These are phyloP conservation scores for Fratercula arctica DNA, from an alignment of 2,797 vertebrate species.

Conservation along the genomic window DNA sequence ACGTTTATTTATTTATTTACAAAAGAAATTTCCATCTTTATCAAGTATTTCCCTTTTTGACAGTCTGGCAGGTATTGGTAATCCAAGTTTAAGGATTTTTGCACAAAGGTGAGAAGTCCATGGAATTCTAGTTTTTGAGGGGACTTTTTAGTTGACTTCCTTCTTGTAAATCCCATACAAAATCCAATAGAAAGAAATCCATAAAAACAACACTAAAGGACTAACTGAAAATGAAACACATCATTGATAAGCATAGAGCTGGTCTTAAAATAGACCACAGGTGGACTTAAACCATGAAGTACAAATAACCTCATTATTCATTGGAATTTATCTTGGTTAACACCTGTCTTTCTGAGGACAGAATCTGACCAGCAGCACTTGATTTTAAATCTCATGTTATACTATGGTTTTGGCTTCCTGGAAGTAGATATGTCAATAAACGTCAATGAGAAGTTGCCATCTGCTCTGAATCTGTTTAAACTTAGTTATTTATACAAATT, in stretches of 20 bases:
- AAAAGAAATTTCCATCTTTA: background rate
- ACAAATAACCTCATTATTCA: background rate
- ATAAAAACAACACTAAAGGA: background rate
- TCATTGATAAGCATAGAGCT: background rate
- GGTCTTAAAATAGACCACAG: background rate
- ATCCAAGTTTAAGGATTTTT: background rate
- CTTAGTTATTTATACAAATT: background rate
- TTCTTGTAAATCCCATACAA: background rate
- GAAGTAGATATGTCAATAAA: background rate
- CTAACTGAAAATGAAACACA: background rate
- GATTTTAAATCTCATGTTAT: background rate
- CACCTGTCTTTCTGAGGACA: background rate
- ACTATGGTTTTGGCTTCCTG: background rate
- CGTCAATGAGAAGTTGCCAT: background rate
- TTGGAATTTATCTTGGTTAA: background rate
- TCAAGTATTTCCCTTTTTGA: background rate
- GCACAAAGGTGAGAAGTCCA: background rate
- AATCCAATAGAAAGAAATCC: background rate
- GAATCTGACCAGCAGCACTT: background rate
- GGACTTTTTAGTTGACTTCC: background rate
- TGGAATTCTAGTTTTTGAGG: background rate
- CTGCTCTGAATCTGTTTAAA: background rate
- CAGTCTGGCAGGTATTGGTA: background rate
- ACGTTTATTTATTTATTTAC: background rate
- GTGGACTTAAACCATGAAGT: background rate